phyloP scores from a whole-genome alignment of 2,113 vertebrate species.

The Elgaria multicarinata region DNA sequence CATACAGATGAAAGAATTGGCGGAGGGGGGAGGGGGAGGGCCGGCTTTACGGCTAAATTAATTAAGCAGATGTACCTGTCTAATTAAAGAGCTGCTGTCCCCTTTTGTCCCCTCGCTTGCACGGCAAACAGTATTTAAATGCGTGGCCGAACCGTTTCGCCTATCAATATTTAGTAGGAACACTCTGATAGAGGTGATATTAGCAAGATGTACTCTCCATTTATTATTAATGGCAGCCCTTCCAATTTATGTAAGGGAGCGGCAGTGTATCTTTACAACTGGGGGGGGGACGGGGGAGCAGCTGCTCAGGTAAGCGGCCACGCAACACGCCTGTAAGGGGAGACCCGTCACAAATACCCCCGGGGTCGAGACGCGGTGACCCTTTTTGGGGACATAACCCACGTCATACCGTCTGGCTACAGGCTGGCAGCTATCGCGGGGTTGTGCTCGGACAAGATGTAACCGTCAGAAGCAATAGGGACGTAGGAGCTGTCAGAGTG shows the following conservation, averaged over 20 bases:
- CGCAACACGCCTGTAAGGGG: slow-evolving; percentile 54
- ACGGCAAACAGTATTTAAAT: slow-evolving; percentile 77
- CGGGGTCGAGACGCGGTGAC: background rate
- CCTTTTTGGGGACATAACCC: background rate
- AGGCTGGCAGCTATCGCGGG: background rate
- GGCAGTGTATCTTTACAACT: slow-evolving; percentile 54
- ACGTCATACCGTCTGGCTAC: background rate
- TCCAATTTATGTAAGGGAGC: slow-evolving; percentile 67
- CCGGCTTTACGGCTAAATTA: slow-evolving; percentile 88
- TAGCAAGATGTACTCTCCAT: slow-evolving; percentile 74
- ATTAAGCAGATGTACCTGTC: slow-evolving; percentile 83
- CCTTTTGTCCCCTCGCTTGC: slow-evolving; percentile 67
- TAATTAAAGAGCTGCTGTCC: slow-evolving; percentile 73
- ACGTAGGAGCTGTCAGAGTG: no score
- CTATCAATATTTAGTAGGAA: slow-evolving; percentile 75
- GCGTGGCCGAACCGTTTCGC: slow-evolving; percentile 65
- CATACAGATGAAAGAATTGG: slow-evolving; percentile 72
- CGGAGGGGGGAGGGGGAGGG: background rate
- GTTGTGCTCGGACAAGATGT: background rate
- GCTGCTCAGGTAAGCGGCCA: slow-evolving; percentile 53
- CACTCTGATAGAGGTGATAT: slow-evolving; percentile 71
- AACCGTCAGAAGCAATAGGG: no score
- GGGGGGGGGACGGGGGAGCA: slow-evolving; percentile 13
- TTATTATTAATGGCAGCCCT: slow-evolving; percentile 74
- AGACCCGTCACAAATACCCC: background rate